Base-by-base conservation (phyloP, 1,140 invertebrate genomes). In the Drosophila malerkotliana region DNA sequence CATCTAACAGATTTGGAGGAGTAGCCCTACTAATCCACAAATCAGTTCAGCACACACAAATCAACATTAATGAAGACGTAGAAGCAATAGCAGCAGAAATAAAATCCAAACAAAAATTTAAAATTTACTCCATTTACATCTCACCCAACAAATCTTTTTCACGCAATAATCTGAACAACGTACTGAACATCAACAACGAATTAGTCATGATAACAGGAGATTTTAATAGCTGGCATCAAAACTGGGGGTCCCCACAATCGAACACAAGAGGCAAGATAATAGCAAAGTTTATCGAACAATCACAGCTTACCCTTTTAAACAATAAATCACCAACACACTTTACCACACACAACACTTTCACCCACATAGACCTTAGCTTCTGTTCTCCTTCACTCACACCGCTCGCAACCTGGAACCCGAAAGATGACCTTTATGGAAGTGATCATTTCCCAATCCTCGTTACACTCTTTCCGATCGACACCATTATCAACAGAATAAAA, bases 151-250 rank as follows among this genome's bases (percentile, higher is more conserved):
- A 52, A 32, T 9, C 26, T 2, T 37, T 54, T 14, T 54, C 12
- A 39, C 32, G 15, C 6, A 39, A 54, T 15, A 52, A 18, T 8
- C 49, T 52, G 8, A 32, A 52, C 49, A 52, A 52, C 49, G n/a
- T 32, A 30, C 1, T 52, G 3, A 52, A 32, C 26, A 3, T 15
- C 4, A 52, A 37, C 32, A n/a, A 52, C 26, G 28, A 28, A 32
- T 0, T 6, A 12, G 12, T 24, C 10, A 24, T 52, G 9, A 52
- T 32, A 52, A 32, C 24, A 30, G 8, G 14, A 14, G 4, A 28
- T 7, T 30, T 51, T 4, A 30, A 32, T 10, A 30, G 26, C n/a
- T 32, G n/a, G n/a, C 49, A 32, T 10, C 49, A 15, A 51, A 51
- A 51, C 26, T 51, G 26, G 47, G 21, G 10, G 1, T n/a, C 21